phyloP scores from a whole-genome alignment of 2,113 vertebrate genomes.

The Antennarius striatus region DNA sequence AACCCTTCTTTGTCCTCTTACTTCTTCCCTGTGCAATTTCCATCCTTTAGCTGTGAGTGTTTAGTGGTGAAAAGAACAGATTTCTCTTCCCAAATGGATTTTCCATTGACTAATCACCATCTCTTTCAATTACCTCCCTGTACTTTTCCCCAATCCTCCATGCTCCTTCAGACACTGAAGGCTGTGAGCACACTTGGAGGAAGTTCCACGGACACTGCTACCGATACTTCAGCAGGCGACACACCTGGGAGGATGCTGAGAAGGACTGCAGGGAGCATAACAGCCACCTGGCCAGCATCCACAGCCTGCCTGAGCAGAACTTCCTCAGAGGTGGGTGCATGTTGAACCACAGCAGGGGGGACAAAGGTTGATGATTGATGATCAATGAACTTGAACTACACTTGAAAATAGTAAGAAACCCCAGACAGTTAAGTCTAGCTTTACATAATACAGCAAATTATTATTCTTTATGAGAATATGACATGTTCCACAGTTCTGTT shows the following conservation, averaged over 20 bases:
- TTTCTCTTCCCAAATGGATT: slow-evolving; percentile 19
- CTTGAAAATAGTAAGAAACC: too few species aligned
- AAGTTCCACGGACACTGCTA: slow-evolving; percentile 96
- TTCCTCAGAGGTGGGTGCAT: slow-evolving; percentile 87
- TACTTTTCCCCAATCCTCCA: neutral
- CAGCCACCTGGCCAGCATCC: slow-evolving; percentile 89
- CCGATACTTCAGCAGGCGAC: slow-evolving; percentile 87
- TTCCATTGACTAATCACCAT: slow-evolving; percentile 21
- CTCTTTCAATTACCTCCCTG: slow-evolving; percentile 2
- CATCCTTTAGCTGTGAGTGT: slow-evolving; percentile 8
- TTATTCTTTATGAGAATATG: too few species aligned
- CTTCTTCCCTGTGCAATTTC: neutral
- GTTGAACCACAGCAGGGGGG: neutral
- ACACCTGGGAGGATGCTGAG: slow-evolving; percentile 92
- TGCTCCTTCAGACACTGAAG: slow-evolving; percentile 85
- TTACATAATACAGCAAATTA: too few species aligned
- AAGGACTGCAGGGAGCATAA: slow-evolving; percentile 88
- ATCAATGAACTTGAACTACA: too few species aligned
- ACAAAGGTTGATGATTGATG: too few species aligned
- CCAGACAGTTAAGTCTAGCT: too few species aligned
- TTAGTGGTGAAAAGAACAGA: neutral
- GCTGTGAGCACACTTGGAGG: slow-evolving; percentile 91
- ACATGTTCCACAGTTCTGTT: too few species aligned
- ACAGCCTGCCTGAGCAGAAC: slow-evolving; percentile 85
- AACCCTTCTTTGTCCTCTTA: neutral